Base-by-base conservation (phyloP, 2,888 invertebrate species). In the Tanytarsus gracilentus region DNA sequence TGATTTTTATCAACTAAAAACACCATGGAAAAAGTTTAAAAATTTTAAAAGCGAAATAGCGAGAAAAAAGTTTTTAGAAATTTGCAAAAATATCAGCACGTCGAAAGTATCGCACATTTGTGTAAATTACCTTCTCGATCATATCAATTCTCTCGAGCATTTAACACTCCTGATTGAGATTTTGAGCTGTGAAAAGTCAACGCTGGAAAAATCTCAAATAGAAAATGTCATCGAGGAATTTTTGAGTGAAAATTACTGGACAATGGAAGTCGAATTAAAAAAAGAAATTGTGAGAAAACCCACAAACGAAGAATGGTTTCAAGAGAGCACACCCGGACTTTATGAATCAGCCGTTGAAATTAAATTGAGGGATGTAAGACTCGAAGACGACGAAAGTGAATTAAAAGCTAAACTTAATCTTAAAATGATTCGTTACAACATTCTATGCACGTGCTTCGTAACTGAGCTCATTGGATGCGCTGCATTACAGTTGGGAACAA, bases 401-500 rank as follows among this genome's bases (percentile, higher is more conserved):
- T 9, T 40, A 16, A 18, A 62, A 7, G 63, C 65, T 25, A 66
- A 70, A n/a, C 66, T 72, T 0, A 68, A 63, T n/a, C 66, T 70
- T 58, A 61, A 63, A 48, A 72, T 72, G 64, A 82, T 82, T 2
- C 82, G 82, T 66, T 76, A 76, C 55, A 85, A 88, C 72, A 76
- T 87, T 61, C 68, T 82, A 30, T 80, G 82, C 65, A 76, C 79
- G 44, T 88, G 88, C 66, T 69, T 88, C 5, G 73, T 86, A 63
- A 73, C 83, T 0, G 87, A 88, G 69, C 85, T 86, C 1, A 70
- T 88, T 16, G 88, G 84, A 0, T 71, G 78, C 66, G 76, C 84
- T 63, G 84, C 88, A 0, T 62, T 66, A 4, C 71, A 74, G 11
- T 71, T 86, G 23, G 71, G 74, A 56, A 66, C 70, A 0, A 66